Base-by-base conservation (phyloP, 2,797 vertebrate species). In the Rhinophrynus dorsalis region DNA sequence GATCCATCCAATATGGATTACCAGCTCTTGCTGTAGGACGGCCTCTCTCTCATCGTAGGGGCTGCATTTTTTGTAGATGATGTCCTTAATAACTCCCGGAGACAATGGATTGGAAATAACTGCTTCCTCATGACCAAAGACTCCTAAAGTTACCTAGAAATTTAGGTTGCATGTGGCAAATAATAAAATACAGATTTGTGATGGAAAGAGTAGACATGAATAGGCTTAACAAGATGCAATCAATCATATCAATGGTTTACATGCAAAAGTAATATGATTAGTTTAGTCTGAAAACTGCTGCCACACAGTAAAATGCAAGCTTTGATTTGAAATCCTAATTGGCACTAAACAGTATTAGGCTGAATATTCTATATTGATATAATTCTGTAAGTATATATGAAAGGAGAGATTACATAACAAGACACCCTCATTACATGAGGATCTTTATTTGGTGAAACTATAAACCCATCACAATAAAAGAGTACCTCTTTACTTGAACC, bases 41-140 rank as follows among this genome's bases (percentile, higher is more conserved):
- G 97, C 95, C 78, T 98, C 97, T 8, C 92, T 86, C 82, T 97
- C 94, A 8, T 94, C 91, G 0, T 87, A 86, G 3, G 90, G 87
- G 20, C 83, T 84, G 79, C 95, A 97, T 79, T 92, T 95, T 75
- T 89, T 90, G 82, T 98, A 99, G 81, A 99, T 92, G 61, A 99
- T 96, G 79, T 92, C 90, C 82, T 98, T 95, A 85, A 99, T 99
- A 76, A 95, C 94, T 45, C 85, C 90, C 0, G 97, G 97, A 32
- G 97, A 99, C 77, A 99, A 86, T 0, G 97, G 97, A 83, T 99
- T 99, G 57, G 97, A 97, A 85, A 99, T 99, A 84, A 99, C 95
- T 50, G 86, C 95, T 84, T 99, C 97, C 73, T 98, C 93, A 1
- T 95, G 96, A 13, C 96, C 96, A 61, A 99, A 99, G 7, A 95